phyloP scores from a whole-genome alignment of 2,888 invertebrate species.

The Drosophila tanythrix region DNA sequence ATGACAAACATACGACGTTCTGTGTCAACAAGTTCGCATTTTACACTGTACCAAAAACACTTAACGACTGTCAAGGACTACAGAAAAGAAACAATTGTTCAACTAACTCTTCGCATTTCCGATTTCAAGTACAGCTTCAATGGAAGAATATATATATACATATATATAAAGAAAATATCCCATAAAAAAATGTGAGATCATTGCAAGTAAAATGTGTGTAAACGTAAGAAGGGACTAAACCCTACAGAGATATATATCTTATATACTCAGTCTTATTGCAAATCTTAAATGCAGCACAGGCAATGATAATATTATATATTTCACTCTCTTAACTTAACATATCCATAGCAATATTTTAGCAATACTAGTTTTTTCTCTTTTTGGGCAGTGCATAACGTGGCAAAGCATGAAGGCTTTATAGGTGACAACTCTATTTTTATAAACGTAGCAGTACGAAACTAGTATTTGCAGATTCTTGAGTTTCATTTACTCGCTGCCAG shows the following conservation, averaged over 20 bases:
- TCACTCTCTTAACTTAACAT: background rate
- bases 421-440: slow-evolving; percentile 68
- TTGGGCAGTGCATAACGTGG: slow-evolving; percentile 28
- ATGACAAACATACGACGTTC: slow-evolving; percentile 58
- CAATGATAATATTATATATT: background rate
- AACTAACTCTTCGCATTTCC: background rate
- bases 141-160: too few species aligned
- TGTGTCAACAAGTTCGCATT: slow-evolving; percentile 72
- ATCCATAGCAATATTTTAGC: background rate
- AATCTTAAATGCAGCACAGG: background rate
- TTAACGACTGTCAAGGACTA: background rate
- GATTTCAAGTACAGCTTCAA: background rate
- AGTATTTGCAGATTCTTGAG: slow-evolving; percentile 13
- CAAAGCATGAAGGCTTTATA: slow-evolving; percentile 22
- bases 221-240: background rate
- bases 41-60: slow-evolving; percentile 46
- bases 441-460: slow-evolving; percentile 33
- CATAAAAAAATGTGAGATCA: background rate
- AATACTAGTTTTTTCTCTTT: background rate
- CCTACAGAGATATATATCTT: background rate
- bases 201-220: background rate
- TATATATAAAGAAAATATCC: background rate
- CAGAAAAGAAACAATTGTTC: background rate
- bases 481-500: slow-evolving; percentile 22
- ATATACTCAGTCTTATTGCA: background rate